These are phyloP conservation scores for Arothron firmamentum DNA, from an alignment of 2,113 vertebrate species.

Conservation along the genomic window DNA sequence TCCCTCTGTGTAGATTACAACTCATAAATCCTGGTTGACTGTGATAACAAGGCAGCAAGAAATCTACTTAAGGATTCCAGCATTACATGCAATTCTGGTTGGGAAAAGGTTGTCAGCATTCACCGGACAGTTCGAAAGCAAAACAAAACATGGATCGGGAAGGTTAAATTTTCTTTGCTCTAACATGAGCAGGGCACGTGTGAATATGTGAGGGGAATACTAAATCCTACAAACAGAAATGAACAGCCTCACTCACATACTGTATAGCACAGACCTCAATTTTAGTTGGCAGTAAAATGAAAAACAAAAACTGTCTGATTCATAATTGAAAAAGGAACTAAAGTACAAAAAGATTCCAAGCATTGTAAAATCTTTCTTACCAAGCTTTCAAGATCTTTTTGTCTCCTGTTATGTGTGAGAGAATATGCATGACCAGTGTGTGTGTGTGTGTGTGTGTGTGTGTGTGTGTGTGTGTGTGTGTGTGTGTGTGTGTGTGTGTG, in stretches of 20 bases:
- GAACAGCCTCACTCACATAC: slow-evolving; percentile 26
- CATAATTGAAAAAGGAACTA: slow-evolving; percentile 17
- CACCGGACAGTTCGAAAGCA: background rate
- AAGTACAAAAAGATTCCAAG: slow-evolving; percentile 16
- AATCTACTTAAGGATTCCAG: background rate
- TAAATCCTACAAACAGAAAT: slow-evolving; percentile 28
- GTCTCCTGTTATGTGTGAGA: background rate
- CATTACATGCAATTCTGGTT: slow-evolving; percentile 2
- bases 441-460: background rate
- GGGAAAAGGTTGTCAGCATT: background rate
- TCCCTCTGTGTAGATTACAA: slow-evolving; percentile 51
- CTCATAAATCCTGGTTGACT: slow-evolving; percentile 28
- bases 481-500: background rate
- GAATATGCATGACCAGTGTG: background rate
- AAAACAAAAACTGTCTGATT: slow-evolving; percentile 22
- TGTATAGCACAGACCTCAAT: slow-evolving; percentile 11
- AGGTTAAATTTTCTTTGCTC: slow-evolving; percentile 25
- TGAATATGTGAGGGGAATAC: slow-evolving; percentile 29
- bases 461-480: background rate
- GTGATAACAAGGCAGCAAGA: slow-evolving; percentile 21
- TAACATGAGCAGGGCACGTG: slow-evolving; percentile 3
- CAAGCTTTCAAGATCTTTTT: slow-evolving; percentile 2
- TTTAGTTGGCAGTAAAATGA: slow-evolving; percentile 24
- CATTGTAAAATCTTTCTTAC: background rate
- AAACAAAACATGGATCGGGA: background rate